Evolutionary conservation across 1,140 invertebrate genomes (phyloP), one percentile per base, ranked within the genome.

Genomic region (Sweltsa coloradensis): DNA sequence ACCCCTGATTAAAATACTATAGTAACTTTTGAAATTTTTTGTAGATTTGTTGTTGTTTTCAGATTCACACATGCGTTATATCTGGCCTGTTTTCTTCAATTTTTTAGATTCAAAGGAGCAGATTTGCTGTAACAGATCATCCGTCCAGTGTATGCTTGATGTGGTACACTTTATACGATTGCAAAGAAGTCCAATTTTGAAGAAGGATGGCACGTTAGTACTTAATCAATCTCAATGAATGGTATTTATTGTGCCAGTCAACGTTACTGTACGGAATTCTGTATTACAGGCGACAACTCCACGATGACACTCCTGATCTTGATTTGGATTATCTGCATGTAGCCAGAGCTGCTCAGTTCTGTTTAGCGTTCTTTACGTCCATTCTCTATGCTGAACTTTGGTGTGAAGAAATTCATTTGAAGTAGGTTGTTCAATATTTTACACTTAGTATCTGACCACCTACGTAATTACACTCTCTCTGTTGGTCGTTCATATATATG

Each of bases 351-450:
- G 80, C 83, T 2, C 72, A 77, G 52, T 79, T 74, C 55, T 85
- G 80, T 59, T 76, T 76, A 3, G 78, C 79, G 0, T 76, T 79
- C 58, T 83, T 85, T 51, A 70, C 81, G 0, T 73, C 81, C 1
- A 62, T 87, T 25, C 59, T 85, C 27, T 88, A 79, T 57, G 65
- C 73, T 3, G 84, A 88, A 60, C 51, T 80, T 14, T 78, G 76
- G 64, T 76, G 71, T 43, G 52, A 64, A 56, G 53, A 50, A 47
- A 53, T 61, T 29, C 29, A 11, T 31, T 31, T 31, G 29, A 11
- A 11, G n/a, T 31, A 11, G 29, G 9, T 31, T 11, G n/a, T 14
- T 31, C 9, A 11, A 31, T 14, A 31, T 14, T 31, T 31, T 14
- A 31, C n/a, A 31, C n/a, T 31, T 31, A 31, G 9, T 31, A 37